Evolutionary conservation across 2,113 vertebrate species (phyloP), one percentile per base, ranked within the genome.

Genomic region (Redunca redunca): DNA sequence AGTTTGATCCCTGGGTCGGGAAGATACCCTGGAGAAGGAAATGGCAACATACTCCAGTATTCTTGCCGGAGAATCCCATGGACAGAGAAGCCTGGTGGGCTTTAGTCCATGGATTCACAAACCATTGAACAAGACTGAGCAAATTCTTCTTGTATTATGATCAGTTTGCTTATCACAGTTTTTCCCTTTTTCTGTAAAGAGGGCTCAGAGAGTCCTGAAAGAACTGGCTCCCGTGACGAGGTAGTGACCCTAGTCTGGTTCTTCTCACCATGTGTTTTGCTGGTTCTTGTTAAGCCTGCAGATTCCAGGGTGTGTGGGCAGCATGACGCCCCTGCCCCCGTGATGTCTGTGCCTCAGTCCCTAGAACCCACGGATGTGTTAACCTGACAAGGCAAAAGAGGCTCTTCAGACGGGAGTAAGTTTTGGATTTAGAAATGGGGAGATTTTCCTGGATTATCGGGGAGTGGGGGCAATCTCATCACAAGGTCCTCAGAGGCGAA

Each of bases 331-430:
- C 16, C 25, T 25, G 33, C 30, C 36, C 52, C 25, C 2, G 2
- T 2, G 1, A 8, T 21, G 50, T 33, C 58, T 55, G 8, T 1
- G 1, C 43, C 40, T n/a, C 9, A 6, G 43, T 7, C 33, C 9
- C 40, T n/a, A 6, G 64, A 64, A 28, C 33, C 81, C 23, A 1
- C 16, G 13, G 30, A 8, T 43, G 3, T 36, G 25, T 64, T 57
- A n/a, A 40, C 55, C 48, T 95, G 46, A 25, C 6, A 7, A 2
- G 0, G 23, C 57, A 80, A 62, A 94, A 84, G 52, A 36, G 21
- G 50, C 57, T 43, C 23, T 80, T 33, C 4, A 71, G 50, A 12
- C 26, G 6, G 40, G 10, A 52, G 12, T 16, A 90, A 57, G 25
- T 67, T 78, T 19, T 19, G 40, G n/a, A 9, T 52, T 23, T 89